Base-by-base conservation (phyloP, 2,888 invertebrate species). In the Syritta pipiens region DNA sequence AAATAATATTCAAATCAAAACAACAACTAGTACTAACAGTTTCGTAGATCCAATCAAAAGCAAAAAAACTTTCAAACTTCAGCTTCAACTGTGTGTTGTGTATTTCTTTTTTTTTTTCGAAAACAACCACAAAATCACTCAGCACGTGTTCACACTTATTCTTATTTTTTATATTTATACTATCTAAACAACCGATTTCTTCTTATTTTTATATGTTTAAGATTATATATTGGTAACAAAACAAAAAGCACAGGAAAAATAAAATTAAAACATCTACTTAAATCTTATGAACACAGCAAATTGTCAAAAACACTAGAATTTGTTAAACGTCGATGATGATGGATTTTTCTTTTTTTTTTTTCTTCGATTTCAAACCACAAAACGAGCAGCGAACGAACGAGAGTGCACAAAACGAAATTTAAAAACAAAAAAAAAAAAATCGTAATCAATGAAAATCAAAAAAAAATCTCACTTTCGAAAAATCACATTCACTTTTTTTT, bases 401-500 rank as follows among this genome's bases (percentile, higher is more conserved):
- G 32, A 22, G 24, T 10, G 19, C 12, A 14, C 6, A 22, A 37
- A 37, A n/a, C n/a, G n/a, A n/a, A n/a, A n/a, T n/a, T n/a, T n/a
- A n/a, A n/a, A n/a, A n/a, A n/a, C n/a, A n/a, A n/a, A n/a, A n/a
- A n/a, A n/a, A n/a, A n/a, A n/a, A n/a, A n/a, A n/a, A n/a, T n/a
- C n/a, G 12, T 32, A 10, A 32, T n/a, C 12, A 9, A 9, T 37
- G 37, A 7, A n/a, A 20, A 48, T 10, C 3, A 48, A 49, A 22
- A 44, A 10, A 46, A 44, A 49, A 46, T 32, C 19, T 76, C 72
- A 77, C 65, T 77, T 71, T 65, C 65, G 65, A 35, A 67, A 53
- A 55, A 60, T 22, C 65, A 60, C 72, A 49, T 60, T 77, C 77
- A 77, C 77, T 77, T 77, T 77, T 77, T 77, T 77, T 42, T 77